Evolutionary conservation across 2,888 invertebrate species (phyloP), one percentile per base, ranked within the genome.

Genomic region (Eupithecia subumbrata): DNA sequence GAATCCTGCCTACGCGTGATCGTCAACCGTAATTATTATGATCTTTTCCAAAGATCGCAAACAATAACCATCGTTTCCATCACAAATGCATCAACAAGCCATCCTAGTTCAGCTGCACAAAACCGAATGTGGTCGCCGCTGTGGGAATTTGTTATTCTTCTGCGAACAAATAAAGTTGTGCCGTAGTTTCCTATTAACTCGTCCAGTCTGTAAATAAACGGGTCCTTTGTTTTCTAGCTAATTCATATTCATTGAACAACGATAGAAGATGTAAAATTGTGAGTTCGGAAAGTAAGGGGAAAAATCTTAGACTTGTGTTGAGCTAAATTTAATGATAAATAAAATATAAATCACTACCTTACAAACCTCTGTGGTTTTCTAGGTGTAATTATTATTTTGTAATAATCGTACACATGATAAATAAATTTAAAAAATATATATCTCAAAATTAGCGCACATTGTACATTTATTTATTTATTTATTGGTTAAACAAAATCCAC

Each of bases 81-180:
- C 12, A 22, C 0, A 56, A 22, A 11, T 18, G 4, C 64, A 1
- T 18, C 9, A 76, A 75, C 77, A 72, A 76, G 74, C 77, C 76
- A 22, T 76, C 71, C 34, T 66, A 34, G 52, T 48, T 74, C 40
- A 67, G 75, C 77, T 77, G 43, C 34, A 64, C 52, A 72, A 72
- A 66, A 74, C 76, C 78, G 77, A 78, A 81, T 79, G 79, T 81
- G 78, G 79, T 80, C 81, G 83, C 71, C 81, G 83, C 83, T 85
- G 85, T 87, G 87, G 86, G 87, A 88, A 86, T 86, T 84, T 86
- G 83, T 87, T 87, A 83, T 86, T 88, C 82, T 88, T 84, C 88
- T 85, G 84, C 84, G 79, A 87, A 85, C 85, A 86, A 86, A 87
- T 84, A 85, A 86, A 83, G 79, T 80, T 82, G 76, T 76, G 74